Percentiles rank a stretch among this genome's conserved stretches.
These are phyloP conservation scores for Erpobdella octoculata DNA, from an alignment of 2,888 invertebrate species.

Conservation along the genomic window DNA sequence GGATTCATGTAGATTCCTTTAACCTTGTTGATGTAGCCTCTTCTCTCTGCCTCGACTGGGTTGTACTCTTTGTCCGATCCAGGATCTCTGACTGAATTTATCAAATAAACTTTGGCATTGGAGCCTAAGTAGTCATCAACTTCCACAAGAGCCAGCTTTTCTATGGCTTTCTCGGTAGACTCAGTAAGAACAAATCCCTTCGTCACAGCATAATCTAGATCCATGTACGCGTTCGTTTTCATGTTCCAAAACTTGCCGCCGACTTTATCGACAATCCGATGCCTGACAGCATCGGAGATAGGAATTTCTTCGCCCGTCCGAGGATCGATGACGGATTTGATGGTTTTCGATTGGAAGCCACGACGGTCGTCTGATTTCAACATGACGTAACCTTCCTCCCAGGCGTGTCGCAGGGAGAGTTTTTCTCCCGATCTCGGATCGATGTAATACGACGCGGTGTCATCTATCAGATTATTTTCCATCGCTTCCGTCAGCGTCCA, in stretches of 20 bases:
- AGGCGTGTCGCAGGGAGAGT: constrained; percentile 54
- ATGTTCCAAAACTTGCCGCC: constrained; percentile 60
- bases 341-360: constrained; percentile 39
- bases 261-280: constrained; percentile 77
- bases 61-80: constrained; percentile 33
- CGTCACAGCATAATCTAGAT: constrained; percentile 74
- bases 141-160: constrained; percentile 35
- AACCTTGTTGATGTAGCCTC: constrained; percentile 39
- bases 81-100: constrained; percentile 37
- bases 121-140: constrained; percentile 25
- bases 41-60: constrained; percentile 38
- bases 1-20: constrained; percentile 60
- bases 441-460: constrained; percentile 56
- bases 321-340: constrained; percentile 62
- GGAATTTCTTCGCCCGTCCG: constrained; percentile 67
- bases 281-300: constrained; percentile 72
- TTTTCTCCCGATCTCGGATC: constrained; percentile 56
- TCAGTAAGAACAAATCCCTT: constrained; percentile 62
- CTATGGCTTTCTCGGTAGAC: constrained; percentile 32
- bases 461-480: constrained; percentile 65
- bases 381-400: constrained; percentile 16
- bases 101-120: constrained; percentile 35
- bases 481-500: constrained; percentile 63
- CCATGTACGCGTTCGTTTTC: constrained; percentile 67
- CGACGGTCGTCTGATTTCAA: constrained; percentile 5